These are phyloP conservation scores for Griposia aprilina DNA, from an alignment of 2,888 invertebrate genomes.

Conservation along the genomic window DNA sequence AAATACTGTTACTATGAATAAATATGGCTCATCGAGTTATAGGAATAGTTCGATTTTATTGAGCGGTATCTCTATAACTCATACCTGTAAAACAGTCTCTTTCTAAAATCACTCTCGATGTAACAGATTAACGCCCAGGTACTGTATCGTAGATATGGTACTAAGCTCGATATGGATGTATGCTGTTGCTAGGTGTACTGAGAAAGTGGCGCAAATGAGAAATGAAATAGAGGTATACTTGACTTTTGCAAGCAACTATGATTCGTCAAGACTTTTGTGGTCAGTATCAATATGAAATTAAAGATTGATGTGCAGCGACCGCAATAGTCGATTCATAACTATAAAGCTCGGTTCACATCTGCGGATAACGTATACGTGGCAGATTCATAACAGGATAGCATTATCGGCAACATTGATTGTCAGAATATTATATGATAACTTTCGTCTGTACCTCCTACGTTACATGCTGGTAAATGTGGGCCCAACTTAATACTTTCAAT, in stretches of 20 bases:
- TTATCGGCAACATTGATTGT: neutral
- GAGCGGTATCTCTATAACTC: too few species aligned
- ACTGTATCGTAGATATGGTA: too few species aligned
- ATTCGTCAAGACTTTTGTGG: neutral
- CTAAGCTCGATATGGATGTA: too few species aligned
- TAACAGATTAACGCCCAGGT: too few species aligned
- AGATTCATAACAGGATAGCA: neutral
- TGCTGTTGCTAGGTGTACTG: neutral
- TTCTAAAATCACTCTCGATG: too few species aligned
- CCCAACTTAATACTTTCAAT: neutral
- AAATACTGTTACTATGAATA: too few species aligned
- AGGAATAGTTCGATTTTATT: too few species aligned
- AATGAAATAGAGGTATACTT: neutral
- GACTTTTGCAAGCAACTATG: neutral
- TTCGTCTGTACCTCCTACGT: neutral
- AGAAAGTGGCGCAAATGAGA: neutral
- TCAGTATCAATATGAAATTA: neutral
- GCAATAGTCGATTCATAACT: neutral
- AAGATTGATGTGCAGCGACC: neutral
- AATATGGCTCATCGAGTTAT: too few species aligned
- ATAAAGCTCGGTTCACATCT: slow-evolving; percentile 7
- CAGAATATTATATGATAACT: too few species aligned
- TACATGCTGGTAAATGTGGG: neutral
- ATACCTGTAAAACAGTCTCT: too few species aligned
- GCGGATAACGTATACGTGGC: neutral